Evolutionary conservation across 2,113 vertebrate species (phyloP).

Genomic region (Xenopus laevis): DNA sequence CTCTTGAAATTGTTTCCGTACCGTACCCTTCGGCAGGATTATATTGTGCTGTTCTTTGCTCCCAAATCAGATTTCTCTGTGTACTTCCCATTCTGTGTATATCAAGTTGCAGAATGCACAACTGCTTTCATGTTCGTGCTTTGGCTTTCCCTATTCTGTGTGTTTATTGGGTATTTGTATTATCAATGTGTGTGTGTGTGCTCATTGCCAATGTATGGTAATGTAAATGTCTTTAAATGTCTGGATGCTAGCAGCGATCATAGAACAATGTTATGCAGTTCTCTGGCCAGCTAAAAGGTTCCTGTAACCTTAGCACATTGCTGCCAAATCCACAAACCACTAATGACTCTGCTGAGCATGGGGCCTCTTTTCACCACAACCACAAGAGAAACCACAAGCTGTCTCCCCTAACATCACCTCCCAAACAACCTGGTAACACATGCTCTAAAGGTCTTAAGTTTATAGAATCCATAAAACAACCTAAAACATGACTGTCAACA

Average conservation of each 20-base stretch:
- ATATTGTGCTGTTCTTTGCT: not conserved
- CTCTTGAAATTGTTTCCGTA: too few relatives aligned
- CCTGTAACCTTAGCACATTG: constrained; percentile 24
- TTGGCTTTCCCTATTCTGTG: not conserved
- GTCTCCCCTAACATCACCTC: constrained; percentile 3
- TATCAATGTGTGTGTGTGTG: not conserved
- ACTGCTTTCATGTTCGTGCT: not conserved
- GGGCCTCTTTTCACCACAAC: constrained; percentile 27
- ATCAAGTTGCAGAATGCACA: not conserved
- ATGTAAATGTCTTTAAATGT: not conserved
- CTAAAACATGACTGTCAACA: not conserved
- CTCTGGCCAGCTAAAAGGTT: constrained; percentile 27
- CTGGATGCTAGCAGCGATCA: not conserved
- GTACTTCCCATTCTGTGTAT: not conserved
- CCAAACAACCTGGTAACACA: constrained; percentile 27
- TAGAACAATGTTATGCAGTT: constrained; percentile 4
- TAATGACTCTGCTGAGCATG: constrained; percentile 38
- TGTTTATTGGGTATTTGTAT: not conserved
- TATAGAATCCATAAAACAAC: constrained; percentile 12
- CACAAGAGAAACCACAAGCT: constrained; percentile 29
- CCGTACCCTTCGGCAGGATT: too few relatives aligned
- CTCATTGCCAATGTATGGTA: not conserved
- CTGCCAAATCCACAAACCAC: constrained; percentile 44
- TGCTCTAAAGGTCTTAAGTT: not conserved
- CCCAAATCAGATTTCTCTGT: not conserved